phyloP scores from a whole-genome alignment of 2,113 vertebrate genomes.

The Myrmecobius fasciatus region DNA sequence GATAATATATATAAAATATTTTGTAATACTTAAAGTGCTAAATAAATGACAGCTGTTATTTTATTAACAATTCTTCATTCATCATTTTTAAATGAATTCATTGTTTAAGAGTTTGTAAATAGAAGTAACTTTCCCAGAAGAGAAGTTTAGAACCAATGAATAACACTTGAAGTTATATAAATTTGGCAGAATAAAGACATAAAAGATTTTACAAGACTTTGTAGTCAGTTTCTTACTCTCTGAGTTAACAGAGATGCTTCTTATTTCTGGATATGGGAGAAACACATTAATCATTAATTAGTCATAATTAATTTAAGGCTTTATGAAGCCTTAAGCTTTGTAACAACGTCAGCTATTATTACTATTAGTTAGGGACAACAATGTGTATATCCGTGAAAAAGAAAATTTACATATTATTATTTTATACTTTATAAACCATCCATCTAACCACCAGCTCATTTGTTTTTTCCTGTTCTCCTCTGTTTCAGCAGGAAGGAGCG shows the following conservation, averaged over 20 bases:
- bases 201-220: not conserved
- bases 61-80: not conserved
- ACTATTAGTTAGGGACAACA: not conserved
- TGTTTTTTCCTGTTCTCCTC: slow-evolving; percentile 38
- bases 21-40: not conserved
- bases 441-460: slow-evolving; percentile 54
- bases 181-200: not conserved
- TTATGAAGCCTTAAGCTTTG: not conserved
- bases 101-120: not conserved
- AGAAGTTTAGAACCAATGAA: not conserved
- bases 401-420: not conserved
- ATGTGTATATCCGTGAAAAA: not conserved
- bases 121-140: not conserved
- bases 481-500: slow-evolving; percentile 94
- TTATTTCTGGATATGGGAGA: not conserved
- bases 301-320: not conserved
- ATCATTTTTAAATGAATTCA: not conserved
- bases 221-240: not conserved
- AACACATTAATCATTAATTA: not conserved
- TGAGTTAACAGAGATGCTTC: not conserved
- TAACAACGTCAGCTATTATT: not conserved
- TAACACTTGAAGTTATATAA: not conserved
- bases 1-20: not conserved
- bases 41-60: not conserved
- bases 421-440: not conserved